Evolutionary conservation across 2,113 vertebrate species (phyloP), one percentile per base, ranked within the genome.

Genomic region (Malurus elegans): DNA sequence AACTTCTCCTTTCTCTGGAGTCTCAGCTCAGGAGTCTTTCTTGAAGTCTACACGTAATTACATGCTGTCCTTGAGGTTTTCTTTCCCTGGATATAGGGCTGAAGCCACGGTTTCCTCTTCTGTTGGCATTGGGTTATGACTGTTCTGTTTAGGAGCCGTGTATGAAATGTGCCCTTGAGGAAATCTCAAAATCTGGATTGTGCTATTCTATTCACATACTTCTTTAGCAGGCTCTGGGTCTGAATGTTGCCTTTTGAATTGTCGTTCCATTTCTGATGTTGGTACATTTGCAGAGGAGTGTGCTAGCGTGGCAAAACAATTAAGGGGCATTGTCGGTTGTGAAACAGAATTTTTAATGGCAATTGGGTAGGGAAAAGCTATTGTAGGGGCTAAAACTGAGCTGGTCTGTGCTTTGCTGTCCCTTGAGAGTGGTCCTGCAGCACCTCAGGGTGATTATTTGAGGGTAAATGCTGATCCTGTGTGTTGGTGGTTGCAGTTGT

Each of bases 401-500:
- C 24, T 29, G 34, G 3, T 58, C 32, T 2, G 3, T 0, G 2
- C 42, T 69, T 72, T 92, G 31, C 50, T 91, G 64, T 50, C 40
- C 16, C 21, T 44, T 14, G 29, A 40, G 29, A 10, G 21, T 42
- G 69, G 16, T 36, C 11, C 36, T 82, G 74, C 50, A 42, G 67
- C 29, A 10, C 2, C 31, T 38, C 0, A 0, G 28, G 10, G 14
- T 10, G 24, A 20, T 54, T 47, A 6, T 66, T 84, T 71, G 50
- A 36, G 11, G 9, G 14, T 62, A 2, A 24, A 7, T 50, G 23
- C 72, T 88, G 60, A 90, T 34, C 8, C 29, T 7, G 5, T 31
- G 32, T 34, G 20, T 31, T 73, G 81, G 6, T 29, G 21, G 2
- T 66, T 56, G 48, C 87, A 99, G 99, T 99, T 2, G 98, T 98